Base-by-base conservation (phyloP, 1,140 invertebrate species). In the Zophobas morio region DNA sequence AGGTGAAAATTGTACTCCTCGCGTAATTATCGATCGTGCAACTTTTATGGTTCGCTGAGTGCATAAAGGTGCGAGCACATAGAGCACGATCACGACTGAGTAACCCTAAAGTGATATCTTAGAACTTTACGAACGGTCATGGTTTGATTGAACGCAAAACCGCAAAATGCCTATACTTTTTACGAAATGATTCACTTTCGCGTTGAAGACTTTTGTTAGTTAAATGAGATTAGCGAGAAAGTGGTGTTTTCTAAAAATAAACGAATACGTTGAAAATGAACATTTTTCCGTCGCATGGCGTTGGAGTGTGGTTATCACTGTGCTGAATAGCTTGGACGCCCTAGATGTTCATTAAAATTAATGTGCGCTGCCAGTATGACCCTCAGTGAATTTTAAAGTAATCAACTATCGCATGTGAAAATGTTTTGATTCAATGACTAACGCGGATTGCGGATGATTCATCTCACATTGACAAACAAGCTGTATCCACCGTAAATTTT, bases 1-100 rank as follows among this genome's bases (percentile, higher is more conserved):
- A 51, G 20, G 49, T 51, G 49, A 51, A 51, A 51, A 51, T 51
- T 51, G 20, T 6, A 20, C 49, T 4, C 49, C 2, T 51, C 49
- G 49, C 20, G 49, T 51, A 51, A 51, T 51, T 51, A 51, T 20
- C 49, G 49, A 51, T 51, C 49, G 49, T 51, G 49, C 49, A 51
- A 51, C 49, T 51, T 51, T 51, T 51, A 51, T 20, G 49, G 49
- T 51, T 20, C 4, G 49, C n/a, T 51, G 49, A 20, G 49, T 51
- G 2, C 49, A 20, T 51, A 51, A 51, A 51, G 49, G 49, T 51
- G 49, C 49, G 49, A 51, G 6, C 49, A 2, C n/a, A 20, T 20
- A 20, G n/a, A 51, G 49, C 49, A 51, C 49, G 49, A 51, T 51
- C 49, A 46, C 42, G 42, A 46, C 42, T 46, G 49, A 51, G n/a